These are phyloP conservation scores for Sebastes trivittatus DNA, from an alignment of 2,797 vertebrate species.

Conservation along the genomic window DNA sequence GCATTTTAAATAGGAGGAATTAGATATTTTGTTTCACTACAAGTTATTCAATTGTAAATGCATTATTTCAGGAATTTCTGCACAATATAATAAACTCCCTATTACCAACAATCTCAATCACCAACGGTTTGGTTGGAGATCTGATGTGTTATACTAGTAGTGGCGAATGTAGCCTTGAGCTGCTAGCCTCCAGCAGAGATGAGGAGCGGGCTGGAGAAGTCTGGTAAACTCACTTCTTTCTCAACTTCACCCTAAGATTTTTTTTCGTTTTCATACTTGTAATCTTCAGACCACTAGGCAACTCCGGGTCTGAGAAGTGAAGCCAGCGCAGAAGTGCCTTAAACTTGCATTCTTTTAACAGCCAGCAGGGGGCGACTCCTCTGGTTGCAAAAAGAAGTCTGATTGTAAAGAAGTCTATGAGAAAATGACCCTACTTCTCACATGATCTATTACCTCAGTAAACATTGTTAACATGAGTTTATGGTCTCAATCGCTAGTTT, in stretches of 20 bases:
- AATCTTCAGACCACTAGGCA: fast-evolving
- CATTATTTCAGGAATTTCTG: neutral
- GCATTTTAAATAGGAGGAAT: neutral
- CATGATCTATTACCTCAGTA: too few species aligned
- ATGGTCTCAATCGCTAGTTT: fast-evolving
- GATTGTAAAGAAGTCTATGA: too few species aligned
- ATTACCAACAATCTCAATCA: neutral
- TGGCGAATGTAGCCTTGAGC: neutral
- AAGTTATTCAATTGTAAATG: neutral
- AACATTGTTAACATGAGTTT: too few species aligned
- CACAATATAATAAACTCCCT: neutral
- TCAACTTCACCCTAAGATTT: too few species aligned
- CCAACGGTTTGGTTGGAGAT: neutral
- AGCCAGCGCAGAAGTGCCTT: too few species aligned
- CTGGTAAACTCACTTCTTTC: neutral
- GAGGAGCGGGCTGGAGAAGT: neutral
- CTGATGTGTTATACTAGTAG: neutral
- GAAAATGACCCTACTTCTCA: too few species aligned
- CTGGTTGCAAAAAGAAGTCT: too few species aligned
- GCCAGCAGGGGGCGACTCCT: too few species aligned
- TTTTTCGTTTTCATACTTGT: neutral
- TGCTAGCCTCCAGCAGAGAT: neutral
- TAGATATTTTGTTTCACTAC: neutral
- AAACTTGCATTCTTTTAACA: fast-evolving
- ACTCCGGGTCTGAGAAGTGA: too few species aligned